Conservation (phyloP, 2,113 vertebrate genomes). For the Sturnus vulgaris region DNA sequence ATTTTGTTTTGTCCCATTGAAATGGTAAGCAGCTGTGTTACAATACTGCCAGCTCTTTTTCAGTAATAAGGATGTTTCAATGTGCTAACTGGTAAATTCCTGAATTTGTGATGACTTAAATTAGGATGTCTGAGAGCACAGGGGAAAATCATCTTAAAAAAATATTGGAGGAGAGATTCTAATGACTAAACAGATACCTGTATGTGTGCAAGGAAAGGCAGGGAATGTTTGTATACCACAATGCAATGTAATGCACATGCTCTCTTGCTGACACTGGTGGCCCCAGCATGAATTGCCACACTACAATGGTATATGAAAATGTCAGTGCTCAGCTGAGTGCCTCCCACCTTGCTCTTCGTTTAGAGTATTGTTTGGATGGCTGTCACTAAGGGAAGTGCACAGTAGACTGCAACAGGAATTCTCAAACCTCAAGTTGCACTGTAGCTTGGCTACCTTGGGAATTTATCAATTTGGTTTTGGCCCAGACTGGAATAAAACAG, state of each 20-base stretch:
- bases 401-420: background rate
- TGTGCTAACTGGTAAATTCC: background rate
- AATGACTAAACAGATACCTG: background rate
- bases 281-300: background rate
- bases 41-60: background rate
- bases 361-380: background rate
- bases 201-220: background rate
- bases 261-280: background rate
- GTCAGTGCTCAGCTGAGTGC: background rate
- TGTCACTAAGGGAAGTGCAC: background rate
- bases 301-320: background rate
- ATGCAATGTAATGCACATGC: background rate
- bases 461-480: background rate
- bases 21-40: background rate
- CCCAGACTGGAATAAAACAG: background rate
- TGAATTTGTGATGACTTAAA: background rate
- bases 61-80: background rate
- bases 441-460: background rate
- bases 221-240: background rate
- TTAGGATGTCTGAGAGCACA: background rate
- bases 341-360: background rate
- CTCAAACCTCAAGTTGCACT: background rate
- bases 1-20: conserved; percentile 5
- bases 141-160: background rate
- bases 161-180: background rate